phyloP scores from a whole-genome alignment of 1,140 invertebrate genomes.

The Nephila pilipes region DNA sequence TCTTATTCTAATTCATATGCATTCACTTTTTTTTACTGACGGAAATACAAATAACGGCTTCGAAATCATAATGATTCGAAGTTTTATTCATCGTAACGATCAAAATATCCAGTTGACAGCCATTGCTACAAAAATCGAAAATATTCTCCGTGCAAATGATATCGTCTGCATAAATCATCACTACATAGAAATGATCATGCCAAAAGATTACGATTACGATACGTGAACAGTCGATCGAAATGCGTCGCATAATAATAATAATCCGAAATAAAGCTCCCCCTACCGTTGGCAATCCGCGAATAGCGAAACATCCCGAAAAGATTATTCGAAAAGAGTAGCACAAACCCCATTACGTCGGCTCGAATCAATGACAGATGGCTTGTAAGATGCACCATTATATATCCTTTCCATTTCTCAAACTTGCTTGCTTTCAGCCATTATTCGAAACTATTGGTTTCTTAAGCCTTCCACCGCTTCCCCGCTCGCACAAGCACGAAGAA shows the following conservation, averaged over 20 bases:
- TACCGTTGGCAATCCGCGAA: slow-evolving; percentile 65
- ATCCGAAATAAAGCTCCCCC: slow-evolving; percentile 75
- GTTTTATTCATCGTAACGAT: slow-evolving; percentile 29
- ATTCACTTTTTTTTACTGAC: not conserved
- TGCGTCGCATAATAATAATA: slow-evolving; percentile 74
- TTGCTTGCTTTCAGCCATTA: slow-evolving; percentile 75
- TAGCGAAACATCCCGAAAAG: slow-evolving; percentile 73
- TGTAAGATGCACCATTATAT: slow-evolving; percentile 71
- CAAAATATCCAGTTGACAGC: slow-evolving; percentile 28
- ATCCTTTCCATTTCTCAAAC: slow-evolving; percentile 75
- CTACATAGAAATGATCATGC: slow-evolving; percentile 39
- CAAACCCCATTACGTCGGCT: slow-evolving; percentile 67
- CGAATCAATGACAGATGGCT: slow-evolving; percentile 76
- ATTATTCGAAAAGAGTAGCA: slow-evolving; percentile 74
- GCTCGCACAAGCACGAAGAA: slow-evolving; percentile 40
- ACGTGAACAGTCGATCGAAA: slow-evolving; percentile 60
- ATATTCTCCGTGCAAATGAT: slow-evolving; percentile 43
- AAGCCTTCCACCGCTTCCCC: slow-evolving; percentile 70
- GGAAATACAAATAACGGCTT: slow-evolving; percentile 2
- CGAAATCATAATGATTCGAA: slow-evolving; percentile 25
- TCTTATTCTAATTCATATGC: not conserved
- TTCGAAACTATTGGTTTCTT: slow-evolving; percentile 77
- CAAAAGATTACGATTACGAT: slow-evolving; percentile 70
- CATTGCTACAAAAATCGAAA: not conserved
- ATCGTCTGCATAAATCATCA: slow-evolving; percentile 66